Conservation (phyloP, 2,797 vertebrate species). For the Sarcophilus harrisii region DNA sequence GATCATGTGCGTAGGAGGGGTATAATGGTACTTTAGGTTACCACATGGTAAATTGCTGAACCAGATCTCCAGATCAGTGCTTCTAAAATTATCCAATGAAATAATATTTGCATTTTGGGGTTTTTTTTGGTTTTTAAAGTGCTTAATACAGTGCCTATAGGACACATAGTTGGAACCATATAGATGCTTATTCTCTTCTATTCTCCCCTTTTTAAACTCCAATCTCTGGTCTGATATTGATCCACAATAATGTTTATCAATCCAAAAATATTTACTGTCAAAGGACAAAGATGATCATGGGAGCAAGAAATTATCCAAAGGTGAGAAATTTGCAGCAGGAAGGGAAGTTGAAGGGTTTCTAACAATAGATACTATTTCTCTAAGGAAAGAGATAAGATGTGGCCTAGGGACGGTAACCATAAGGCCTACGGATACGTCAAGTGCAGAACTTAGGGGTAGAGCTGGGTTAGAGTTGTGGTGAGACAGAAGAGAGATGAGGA, state of each 20-base stretch:
- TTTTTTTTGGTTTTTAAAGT: conserved; percentile 23
- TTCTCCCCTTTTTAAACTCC: neutral
- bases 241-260: neutral
- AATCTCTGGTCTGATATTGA: neutral
- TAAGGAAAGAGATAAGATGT: neutral
- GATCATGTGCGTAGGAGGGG: neutral
- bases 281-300: neutral
- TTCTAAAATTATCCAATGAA: conserved; percentile 20
- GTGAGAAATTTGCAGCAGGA: neutral
- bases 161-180: neutral
- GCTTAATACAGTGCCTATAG: neutral
- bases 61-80: conserved; percentile 26
- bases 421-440: neutral
- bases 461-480: neutral
- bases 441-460: neutral
- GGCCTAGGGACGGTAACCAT: neutral
- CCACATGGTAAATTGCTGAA: conserved; percentile 46
- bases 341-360: neutral
- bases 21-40: conserved; percentile 29
- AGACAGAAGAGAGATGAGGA: neutral
- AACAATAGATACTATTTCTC: neutral
- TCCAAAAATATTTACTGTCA: neutral
- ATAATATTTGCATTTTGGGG: conserved; percentile 36
- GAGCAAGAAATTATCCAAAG: neutral
- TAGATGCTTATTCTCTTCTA: neutral